Evolutionary conservation across 1,140 invertebrate species (phyloP).

Genomic region (Atta cephalotes): DNA sequence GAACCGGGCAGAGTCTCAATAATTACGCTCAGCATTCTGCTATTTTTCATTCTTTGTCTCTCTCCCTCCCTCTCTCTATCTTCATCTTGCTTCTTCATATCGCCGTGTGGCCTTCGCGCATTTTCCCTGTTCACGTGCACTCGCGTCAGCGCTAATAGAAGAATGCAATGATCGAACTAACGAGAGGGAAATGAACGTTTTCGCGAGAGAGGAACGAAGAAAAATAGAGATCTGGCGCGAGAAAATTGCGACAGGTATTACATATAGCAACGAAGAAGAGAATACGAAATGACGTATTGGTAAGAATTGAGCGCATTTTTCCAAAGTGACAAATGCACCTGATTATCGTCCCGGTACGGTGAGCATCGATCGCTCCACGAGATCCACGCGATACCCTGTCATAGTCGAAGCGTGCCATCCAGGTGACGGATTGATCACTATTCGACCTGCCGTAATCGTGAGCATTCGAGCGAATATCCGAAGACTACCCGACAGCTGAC

Average conservation of each 20-base stretch:
- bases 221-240: conserved; percentile 29
- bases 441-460: conserved; percentile 56
- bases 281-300: conserved; percentile 75
- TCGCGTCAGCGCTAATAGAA: conserved; percentile 39
- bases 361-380: conserved; percentile 73
- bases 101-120: conserved; percentile 59
- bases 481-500: conserved; percentile 18
- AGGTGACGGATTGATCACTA: conserved; percentile 57
- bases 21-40: conserved; percentile 45
- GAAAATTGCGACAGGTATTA: conserved; percentile 72
- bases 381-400: conserved; percentile 12
- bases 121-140: conserved; percentile 16
- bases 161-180: conserved; percentile 23
- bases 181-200: conserved; percentile 28
- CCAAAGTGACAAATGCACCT: conserved; percentile 77
- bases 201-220: conserved; percentile 24
- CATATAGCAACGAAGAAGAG: conserved; percentile 61
- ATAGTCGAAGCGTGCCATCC: conserved; percentile 41
- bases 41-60: conserved; percentile 48
- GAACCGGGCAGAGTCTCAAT: conserved; percentile 27
- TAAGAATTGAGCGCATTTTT: conserved; percentile 75
- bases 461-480: conserved; percentile 22
- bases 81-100: conserved; percentile 30
- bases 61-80: neutral
- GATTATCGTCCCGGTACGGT: conserved; percentile 70